Conservation (phyloP, 2,888 invertebrate species). For the Bombylius major region DNA sequence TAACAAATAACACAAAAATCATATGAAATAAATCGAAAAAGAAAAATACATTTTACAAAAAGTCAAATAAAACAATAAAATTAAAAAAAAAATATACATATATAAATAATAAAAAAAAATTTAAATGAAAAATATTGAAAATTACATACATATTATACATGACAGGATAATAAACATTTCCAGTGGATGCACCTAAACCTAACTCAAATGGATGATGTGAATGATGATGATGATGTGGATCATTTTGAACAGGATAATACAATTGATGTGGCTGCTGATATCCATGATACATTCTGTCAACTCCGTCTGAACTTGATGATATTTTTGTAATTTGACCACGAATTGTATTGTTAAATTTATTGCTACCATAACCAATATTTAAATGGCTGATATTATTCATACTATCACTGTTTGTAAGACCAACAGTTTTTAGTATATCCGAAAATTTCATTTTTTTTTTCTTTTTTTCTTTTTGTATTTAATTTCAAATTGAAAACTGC, state of each 20-base stretch:
- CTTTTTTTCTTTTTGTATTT: not conserved
- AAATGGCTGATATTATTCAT: too few relatives aligned
- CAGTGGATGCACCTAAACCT: conserved; percentile 3
- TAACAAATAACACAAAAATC: too few relatives aligned
- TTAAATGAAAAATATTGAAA: too few relatives aligned
- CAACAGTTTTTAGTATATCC: conserved; percentile 9
- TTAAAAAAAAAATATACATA: too few relatives aligned
- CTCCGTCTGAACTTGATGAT: not conserved
- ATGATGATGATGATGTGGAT: conserved; percentile 3
- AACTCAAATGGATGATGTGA: conserved; percentile 4
- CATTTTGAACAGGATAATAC: not conserved
- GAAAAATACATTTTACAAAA: too few relatives aligned
- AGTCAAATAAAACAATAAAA: too few relatives aligned
- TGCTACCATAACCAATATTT: not conserved
- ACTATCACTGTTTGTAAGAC: conserved; percentile 2
- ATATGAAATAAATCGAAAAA: too few relatives aligned
- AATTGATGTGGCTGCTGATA: conserved; percentile 4
- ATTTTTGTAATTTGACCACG: not conserved
- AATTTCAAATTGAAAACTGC: not conserved
- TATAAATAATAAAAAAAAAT: too few relatives aligned
- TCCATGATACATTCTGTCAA: conserved; percentile 10
- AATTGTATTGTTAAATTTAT: not conserved
- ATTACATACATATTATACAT: not conserved
- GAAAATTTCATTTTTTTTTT: conserved; percentile 6
- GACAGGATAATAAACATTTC: conserved; percentile 9